These are phyloP conservation scores for Spizaetus ornatus DNA, from an alignment of 2,113 vertebrate species.

Conservation along the genomic window DNA sequence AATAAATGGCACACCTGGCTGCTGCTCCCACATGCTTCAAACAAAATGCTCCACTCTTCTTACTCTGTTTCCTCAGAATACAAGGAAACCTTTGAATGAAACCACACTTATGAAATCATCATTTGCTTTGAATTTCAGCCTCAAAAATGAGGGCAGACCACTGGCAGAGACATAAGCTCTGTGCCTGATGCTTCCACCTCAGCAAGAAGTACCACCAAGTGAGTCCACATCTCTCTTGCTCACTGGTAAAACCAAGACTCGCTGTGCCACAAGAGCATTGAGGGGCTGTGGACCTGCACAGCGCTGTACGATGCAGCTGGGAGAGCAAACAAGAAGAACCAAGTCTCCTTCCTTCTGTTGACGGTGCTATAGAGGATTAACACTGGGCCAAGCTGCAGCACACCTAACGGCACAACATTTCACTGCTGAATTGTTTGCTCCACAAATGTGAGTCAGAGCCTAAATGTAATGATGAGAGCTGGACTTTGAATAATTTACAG, in stretches of 20 bases:
- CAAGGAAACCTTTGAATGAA: background rate
- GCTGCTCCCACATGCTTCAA: background rate
- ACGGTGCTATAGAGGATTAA: background rate
- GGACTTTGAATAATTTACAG: background rate
- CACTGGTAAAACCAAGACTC: background rate
- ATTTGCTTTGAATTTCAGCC: background rate
- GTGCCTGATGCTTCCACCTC: background rate
- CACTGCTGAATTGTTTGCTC: background rate
- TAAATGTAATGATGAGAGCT: background rate
- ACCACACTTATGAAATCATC: background rate
- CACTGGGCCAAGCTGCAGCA: background rate
- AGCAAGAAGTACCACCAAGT: no score
- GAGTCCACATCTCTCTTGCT: background rate
- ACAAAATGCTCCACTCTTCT: background rate
- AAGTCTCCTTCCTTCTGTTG: background rate
- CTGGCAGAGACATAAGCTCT: background rate
- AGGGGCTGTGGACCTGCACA: no score
- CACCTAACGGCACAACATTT: rapidly evolving
- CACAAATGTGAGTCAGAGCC: background rate
- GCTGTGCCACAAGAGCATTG: rapidly evolving
- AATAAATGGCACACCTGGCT: background rate
- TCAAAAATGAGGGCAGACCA: background rate
- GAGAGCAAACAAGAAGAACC: background rate
- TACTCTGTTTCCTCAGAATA: background rate
- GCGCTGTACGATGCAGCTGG: background rate